These are phyloP conservation scores for Nibea albiflora DNA, from an alignment of 2,113 vertebrate genomes.

Conservation along the genomic window DNA sequence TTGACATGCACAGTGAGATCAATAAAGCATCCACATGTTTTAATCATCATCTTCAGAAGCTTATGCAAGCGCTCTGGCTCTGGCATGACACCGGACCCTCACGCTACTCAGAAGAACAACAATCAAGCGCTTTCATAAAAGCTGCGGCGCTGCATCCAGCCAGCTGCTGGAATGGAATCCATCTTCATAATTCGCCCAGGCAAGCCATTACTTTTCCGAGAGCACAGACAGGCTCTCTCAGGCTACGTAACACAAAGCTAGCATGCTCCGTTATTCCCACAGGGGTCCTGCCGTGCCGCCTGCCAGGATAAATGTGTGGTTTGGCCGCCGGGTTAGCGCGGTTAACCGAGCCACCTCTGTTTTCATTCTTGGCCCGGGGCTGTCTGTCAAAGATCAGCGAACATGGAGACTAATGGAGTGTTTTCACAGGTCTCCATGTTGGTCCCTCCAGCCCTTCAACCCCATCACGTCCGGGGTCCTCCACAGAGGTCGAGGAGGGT, in stretches of 20 bases:
- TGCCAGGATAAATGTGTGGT: slow-evolving; percentile 54
- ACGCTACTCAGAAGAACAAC: slow-evolving; percentile 22
- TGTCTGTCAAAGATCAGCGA: slow-evolving; percentile 18
- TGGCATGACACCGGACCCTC: neutral
- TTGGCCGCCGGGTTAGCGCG: slow-evolving; percentile 26
- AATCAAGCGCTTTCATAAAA: slow-evolving; percentile 30
- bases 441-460: neutral
- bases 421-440: neutral
- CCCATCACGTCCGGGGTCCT: neutral
- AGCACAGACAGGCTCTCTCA: slow-evolving; percentile 10
- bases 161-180: slow-evolving; percentile 19
- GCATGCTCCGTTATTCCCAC: slow-evolving; percentile 32
- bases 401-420: slow-evolving; percentile 6
- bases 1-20: neutral
- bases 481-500: neutral
- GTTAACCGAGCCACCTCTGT: slow-evolving; percentile 36
- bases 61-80: neutral
- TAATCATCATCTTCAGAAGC: slow-evolving; percentile 6
- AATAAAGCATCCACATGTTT: slow-evolving; percentile 9
- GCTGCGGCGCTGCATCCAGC: slow-evolving; percentile 3
- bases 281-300: neutral
- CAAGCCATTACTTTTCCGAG: slow-evolving; percentile 21
- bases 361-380: neutral
- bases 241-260: slow-evolving; percentile 19
- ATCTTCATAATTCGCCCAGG: slow-evolving; percentile 27